Evolutionary conservation across 2,888 invertebrate species (phyloP), one percentile per base, ranked within the genome.

Genomic region (Azorinus chamasolen): DNA sequence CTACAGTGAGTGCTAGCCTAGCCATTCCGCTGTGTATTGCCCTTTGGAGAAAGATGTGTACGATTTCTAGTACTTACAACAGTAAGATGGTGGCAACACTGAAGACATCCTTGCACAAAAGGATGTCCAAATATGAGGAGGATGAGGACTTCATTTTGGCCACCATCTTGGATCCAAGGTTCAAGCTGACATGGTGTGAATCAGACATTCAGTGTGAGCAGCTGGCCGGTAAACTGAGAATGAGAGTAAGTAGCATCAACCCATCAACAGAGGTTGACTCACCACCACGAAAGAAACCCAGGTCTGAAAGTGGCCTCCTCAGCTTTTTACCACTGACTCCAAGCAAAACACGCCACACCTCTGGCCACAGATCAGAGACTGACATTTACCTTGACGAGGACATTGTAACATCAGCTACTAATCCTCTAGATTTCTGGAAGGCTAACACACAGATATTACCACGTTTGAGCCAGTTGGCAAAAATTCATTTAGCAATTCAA

Each of bases 51-150:
- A 41, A 69, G 32, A 16, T 69, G 18, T 37, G 59, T 39, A 16
- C 41, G 1, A 59, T 69, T n/a, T 65, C 54, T 22, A 41, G 25
- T 4, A 61, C 51, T 22, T 66, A 66, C 43, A 73, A 43, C 50
- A 57, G 18, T 32, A 73, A 61, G n/a, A 66, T 73, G 66, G 57
- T 73, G 20, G n/a, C 46, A 10, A 43, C 63, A 24, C 37, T 71
- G n/a, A 46, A 48, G 20, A 1, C 57, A 1, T 70, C 58, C 6
- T 14, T 72, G 5, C 14, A 27, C 16, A 53, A 43, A 32, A 41
- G 72, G 10, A 53, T 72, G 8, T n/a, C 48, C 24, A n/a, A 46
- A 2, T 72, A 54, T 43, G 39, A 72, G 45, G 22, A 39, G 14
- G 64, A 65, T 25, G 46, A 65, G 22, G 24, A 22, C 8, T 68